Evolutionary conservation across 2,113 vertebrate genomes (phyloP).

Genomic region (Podilymbus podiceps): DNA sequence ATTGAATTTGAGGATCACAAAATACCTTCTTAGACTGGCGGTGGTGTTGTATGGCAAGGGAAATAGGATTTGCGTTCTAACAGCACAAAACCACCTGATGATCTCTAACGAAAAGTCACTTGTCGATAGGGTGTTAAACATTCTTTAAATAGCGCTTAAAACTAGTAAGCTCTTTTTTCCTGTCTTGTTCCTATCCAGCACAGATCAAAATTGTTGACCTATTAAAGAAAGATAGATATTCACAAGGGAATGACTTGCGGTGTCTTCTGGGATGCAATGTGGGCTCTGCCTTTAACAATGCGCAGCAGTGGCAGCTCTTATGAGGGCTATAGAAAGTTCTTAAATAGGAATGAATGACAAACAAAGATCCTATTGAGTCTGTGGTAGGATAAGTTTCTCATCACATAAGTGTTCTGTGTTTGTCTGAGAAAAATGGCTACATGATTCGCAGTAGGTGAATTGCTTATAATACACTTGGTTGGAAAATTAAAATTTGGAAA

Average conservation of each 20-base stretch:
- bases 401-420: not conserved
- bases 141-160: not conserved
- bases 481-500: not conserved
- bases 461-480: not conserved
- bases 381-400: not conserved
- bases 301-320: not conserved
- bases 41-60: not conserved
- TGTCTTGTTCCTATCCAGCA: not conserved
- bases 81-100: not conserved
- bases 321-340: not conserved
- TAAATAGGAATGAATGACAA: not conserved
- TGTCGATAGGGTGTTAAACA: not conserved
- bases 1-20: not conserved
- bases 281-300: not conserved
- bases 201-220: slow-evolving; percentile 12
- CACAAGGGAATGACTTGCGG: not conserved
- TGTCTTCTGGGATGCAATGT: not conserved
- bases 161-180: not conserved
- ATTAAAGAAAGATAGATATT: not conserved
- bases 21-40: not conserved
- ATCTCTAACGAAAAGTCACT: not conserved
- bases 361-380: not conserved
- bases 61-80: not conserved
- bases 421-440: not conserved
- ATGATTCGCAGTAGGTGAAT: not conserved